Evolutionary conservation across 2,797 vertebrate species (phyloP), one percentile per base, ranked within the genome.

Genomic region (Peromyscus attwateri): DNA sequence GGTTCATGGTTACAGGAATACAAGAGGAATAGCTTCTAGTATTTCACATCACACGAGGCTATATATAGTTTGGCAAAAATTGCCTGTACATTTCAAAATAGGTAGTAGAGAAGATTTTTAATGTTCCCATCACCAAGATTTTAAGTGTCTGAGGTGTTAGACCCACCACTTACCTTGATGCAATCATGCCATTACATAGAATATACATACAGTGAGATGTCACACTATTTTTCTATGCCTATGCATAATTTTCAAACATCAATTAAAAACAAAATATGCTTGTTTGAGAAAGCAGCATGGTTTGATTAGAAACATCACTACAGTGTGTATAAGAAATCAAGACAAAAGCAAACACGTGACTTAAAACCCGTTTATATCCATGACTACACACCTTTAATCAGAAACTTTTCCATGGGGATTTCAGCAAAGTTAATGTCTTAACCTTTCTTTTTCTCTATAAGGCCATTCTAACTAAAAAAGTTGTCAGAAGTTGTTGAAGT

Each of bases 361-460:
- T 92, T 70, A 87, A 92, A 68, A 43, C 14, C 79, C n/a, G 93
- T 80, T 95, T 87, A 79, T 87, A 34, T 52, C 83, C 88, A 80
- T 73, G 92, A 89, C 9, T 60, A 64, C 1, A 68, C 2, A n/a
- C 55, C 16, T 55, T 79, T 21, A 92, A 84, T 46, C 49, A 88
- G 31, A 55, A 21, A 55, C 83, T 11, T 21, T 8, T 3, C 19
- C 4, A 31, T 49, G 3, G 25, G 34, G n/a, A 16, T 91, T 14
- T 89, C n/a, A 81, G 21, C 55, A 76, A 94, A 91, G 62, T 7
- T 81, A 34, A 70, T 68, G 2, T 3, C 87, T 94, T 13, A 88
- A 43, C 37, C 27, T 87, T 85, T 62, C 2, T 66, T 96, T 87
- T 55, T 5, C 27, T 89, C n/a, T 81, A 43, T 73, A 91, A 85